phyloP scores from a whole-genome alignment of 2,888 invertebrate genomes.

The Operophtera brumata region DNA sequence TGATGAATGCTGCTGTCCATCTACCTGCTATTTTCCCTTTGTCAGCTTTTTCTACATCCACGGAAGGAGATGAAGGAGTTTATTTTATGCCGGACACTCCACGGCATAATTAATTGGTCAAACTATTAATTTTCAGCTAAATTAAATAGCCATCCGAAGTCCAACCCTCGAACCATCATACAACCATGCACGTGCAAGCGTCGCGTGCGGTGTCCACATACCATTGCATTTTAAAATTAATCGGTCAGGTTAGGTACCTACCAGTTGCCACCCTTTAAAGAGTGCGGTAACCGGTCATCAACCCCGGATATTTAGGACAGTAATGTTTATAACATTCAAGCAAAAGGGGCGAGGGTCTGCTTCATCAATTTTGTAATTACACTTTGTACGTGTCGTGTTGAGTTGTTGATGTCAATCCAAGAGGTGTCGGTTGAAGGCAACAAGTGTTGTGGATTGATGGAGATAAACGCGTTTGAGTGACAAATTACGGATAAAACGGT shows the following conservation, averaged over 20 bases:
- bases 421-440: slow-evolving; percentile 26
- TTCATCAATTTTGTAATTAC: slow-evolving; percentile 47
- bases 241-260: slow-evolving; percentile 38
- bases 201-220: slow-evolving; percentile 65
- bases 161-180: slow-evolving; percentile 8
- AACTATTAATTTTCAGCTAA: not conserved
- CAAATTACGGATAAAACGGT: slow-evolving; percentile 2
- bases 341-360: slow-evolving; percentile 58
- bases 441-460: slow-evolving; percentile 34
- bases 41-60: too few relatives aligned
- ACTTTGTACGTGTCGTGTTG: slow-evolving; percentile 36
- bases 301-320: slow-evolving; percentile 72
- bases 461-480: slow-evolving; percentile 13
- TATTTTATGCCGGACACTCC: too few relatives aligned
- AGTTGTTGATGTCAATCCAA: slow-evolving; percentile 36
- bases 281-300: slow-evolving; percentile 60
- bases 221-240: slow-evolving; percentile 73
- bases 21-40: too few relatives aligned
- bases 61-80: too few relatives aligned
- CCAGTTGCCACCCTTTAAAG: slow-evolving; percentile 56
- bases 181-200: slow-evolving; percentile 36
- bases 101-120: not conserved
- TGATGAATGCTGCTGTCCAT: too few relatives aligned
- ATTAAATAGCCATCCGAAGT: not conserved
- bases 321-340: slow-evolving; percentile 61